Evolutionary conservation across 1,140 invertebrate genomes (phyloP).

Genomic region (Drosophila pruinosa): DNA sequence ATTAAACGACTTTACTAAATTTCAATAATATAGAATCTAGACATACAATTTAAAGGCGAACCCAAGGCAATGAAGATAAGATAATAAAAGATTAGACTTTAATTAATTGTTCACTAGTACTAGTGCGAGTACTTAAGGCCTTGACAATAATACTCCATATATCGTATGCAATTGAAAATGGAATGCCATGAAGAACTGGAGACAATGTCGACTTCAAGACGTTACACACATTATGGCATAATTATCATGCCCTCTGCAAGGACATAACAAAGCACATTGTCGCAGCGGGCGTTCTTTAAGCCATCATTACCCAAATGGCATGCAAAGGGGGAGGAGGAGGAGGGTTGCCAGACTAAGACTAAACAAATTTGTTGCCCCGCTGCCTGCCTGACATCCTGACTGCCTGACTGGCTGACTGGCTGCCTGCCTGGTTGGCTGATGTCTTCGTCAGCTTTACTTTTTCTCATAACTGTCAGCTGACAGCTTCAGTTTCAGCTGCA

Average conservation of each 20-base stretch:
- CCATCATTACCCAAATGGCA: conserved; percentile 79
- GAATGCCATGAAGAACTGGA: too few species aligned
- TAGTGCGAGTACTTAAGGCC: too few species aligned
- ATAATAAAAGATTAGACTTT: too few species aligned
- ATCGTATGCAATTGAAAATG: too few species aligned
- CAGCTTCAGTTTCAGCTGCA: conserved; percentile 43
- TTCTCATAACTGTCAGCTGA: conserved; percentile 80
- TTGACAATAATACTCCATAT: background rate
- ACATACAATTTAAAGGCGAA: too few species aligned
- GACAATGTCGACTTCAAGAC: background rate
- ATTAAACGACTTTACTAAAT: too few species aligned
- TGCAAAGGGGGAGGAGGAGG: background rate
- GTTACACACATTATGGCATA: background rate
- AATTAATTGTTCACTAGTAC: too few species aligned
- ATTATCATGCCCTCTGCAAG: background rate
- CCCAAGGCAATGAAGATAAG: too few species aligned
- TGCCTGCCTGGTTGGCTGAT: conserved; percentile 45
- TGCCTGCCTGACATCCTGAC: background rate
- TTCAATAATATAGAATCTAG: too few species aligned
- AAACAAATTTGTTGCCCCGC: conserved; percentile 71
- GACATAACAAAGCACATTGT: conserved; percentile 57
- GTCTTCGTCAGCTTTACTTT: conserved; percentile 79
- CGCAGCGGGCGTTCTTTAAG: conserved; percentile 72
- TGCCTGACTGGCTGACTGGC: background rate
- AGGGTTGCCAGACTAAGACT: conserved; percentile 61